Base-by-base conservation (phyloP, 2,113 vertebrate species). In the Coregonus clupeaformis region DNA sequence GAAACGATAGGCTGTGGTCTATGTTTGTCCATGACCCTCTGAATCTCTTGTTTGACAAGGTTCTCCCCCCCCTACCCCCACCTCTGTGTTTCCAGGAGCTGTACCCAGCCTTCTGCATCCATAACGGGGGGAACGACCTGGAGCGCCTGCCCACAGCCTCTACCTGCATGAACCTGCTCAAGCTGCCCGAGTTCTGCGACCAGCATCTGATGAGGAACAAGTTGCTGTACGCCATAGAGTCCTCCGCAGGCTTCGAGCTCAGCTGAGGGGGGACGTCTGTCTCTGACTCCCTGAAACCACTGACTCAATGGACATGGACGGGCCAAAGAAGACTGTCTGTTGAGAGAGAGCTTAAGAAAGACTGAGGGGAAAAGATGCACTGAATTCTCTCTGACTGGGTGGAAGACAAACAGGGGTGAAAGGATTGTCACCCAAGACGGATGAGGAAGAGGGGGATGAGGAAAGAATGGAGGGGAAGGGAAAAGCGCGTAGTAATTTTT, bases 161-260 rank as follows among this genome's bases (percentile, higher is more conserved):
- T 90, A 99, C 98, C 87, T 99, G 98, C 93, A 99, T 99, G 98
- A 99, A 99, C 92, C 95, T 99, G 80, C 94, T 99, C 74, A 99
- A 99, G 87, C 96, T 99, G 27, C 98, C 98, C 0, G 98, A 99
- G 89, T 99, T 99, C 89, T 96, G 93, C 16, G 97, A 99, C 0
- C 92, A 96, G 82, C 90, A 95, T 1, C 93, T 96, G 71, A 96
- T 99, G 96, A 95, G 94, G 68, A 97, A 94, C 90, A 99, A 99
- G 81, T 95, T 99, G 24, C 94, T 99, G 16, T 99, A 99, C 3
- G 98, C 98, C 86, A 96, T 99, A 32, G 97, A 99, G 91, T 98
- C 97, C 30, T 96, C 97, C 0, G 96, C 98, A 2, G 98, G 98
- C 74, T 99, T 99, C 76, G 98, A 99, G 87, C 91, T 99, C 73